Evolutionary conservation across 2,797 vertebrate species (phyloP).

Genomic region (Acrossocheilus wenchowensis): DNA sequence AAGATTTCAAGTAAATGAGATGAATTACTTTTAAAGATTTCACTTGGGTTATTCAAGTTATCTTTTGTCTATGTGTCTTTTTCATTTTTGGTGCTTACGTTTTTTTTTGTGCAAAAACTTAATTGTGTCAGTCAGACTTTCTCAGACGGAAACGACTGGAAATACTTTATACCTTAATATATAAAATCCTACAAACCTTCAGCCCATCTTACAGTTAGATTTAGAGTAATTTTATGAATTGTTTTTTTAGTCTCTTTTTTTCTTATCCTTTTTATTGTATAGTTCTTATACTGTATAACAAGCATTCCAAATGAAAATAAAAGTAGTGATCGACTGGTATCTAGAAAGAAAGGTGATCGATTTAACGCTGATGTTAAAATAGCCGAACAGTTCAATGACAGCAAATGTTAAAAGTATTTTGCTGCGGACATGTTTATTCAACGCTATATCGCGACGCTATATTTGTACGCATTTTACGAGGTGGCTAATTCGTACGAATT

Average conservation of each 20-base stretch:
- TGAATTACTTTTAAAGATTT: conserved; percentile 43
- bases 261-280: background rate
- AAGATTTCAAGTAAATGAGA: conserved; percentile 46
- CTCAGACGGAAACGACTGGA: background rate
- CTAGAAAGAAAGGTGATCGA: background rate
- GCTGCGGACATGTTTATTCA: background rate
- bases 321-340: background rate
- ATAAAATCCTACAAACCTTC: background rate
- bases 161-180: background rate
- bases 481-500: too few relatives aligned
- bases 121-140: conserved; percentile 14
- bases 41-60: conserved; percentile 34
- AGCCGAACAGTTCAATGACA: background rate
- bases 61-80: conserved; percentile 37
- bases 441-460: background rate
- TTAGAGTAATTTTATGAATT: background rate
- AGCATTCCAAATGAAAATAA: background rate
- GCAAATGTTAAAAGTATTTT: background rate
- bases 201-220: background rate
- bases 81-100: background rate
- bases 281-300: background rate
- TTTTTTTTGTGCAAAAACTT: background rate
- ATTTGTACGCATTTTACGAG: background rate
- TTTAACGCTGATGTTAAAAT: background rate
- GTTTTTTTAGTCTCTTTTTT: background rate